Evolutionary conservation across 2,888 invertebrate genomes (phyloP).

Genomic region (Micoletzkya japonica): DNA sequence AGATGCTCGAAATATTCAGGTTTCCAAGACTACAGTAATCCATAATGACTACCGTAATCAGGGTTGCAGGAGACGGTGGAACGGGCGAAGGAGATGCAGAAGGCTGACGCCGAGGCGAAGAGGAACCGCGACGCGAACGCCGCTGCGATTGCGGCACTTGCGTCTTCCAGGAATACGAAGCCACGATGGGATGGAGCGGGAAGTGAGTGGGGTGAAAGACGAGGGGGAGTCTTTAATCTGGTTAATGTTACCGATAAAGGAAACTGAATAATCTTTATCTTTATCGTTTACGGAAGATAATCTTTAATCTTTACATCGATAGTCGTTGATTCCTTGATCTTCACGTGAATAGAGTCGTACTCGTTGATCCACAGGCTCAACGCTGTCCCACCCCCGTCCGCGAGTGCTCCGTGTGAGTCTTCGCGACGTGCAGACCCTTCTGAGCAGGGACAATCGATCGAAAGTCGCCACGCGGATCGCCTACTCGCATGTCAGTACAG

Average conservation of each 20-base stretch:
- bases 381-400: neutral
- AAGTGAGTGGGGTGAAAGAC: no score
- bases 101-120: slow-evolving; percentile 22
- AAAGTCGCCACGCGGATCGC: slow-evolving; percentile 3
- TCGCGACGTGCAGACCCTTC: slow-evolving; percentile 17
- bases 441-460: slow-evolving; percentile 1
- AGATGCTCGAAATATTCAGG: no score
- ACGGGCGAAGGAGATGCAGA: slow-evolving; percentile 28
- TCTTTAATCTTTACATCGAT: neutral
- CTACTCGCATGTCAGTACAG: slow-evolving; percentile 1
- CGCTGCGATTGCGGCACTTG: slow-evolving; percentile 24
- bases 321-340: neutral
- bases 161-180: neutral
- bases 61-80: slow-evolving; percentile 22
- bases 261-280: neutral
- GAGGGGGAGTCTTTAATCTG: no score
- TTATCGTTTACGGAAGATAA: neutral
- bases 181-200: slow-evolving; percentile 10
- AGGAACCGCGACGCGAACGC: slow-evolving; percentile 27
- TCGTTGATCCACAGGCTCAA: no score
- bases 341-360: neutral
- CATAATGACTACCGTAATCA: neutral
- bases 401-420: slow-evolving; percentile 14
- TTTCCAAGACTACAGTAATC: no score
- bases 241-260: no score